A percentile compares a stretch with the other conserved stretches of the same genome.
phyloP scores from a whole-genome alignment of 2,888 invertebrate genomes.

The Lobophora halterata region DNA sequence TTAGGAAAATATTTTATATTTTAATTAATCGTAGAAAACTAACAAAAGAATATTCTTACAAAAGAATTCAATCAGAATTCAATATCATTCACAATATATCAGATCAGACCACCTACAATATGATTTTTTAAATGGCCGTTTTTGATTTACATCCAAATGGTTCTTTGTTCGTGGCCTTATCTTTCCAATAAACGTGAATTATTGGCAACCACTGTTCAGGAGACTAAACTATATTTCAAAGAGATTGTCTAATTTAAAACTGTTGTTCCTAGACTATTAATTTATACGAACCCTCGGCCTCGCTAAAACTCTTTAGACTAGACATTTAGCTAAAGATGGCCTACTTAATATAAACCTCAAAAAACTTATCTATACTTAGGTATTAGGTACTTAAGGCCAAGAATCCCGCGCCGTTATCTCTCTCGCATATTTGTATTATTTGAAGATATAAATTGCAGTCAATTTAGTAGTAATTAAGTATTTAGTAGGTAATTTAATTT shows the following conservation, averaged over 20 bases:
- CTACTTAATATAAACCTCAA: no score
- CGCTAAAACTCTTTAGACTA: no score
- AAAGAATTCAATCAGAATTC: constrained; percentile 18
- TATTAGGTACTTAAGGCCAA: no score
- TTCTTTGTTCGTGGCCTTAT: constrained; percentile 70
- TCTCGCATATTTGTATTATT: no score
- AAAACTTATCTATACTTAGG: no score
- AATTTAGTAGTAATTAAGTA: no score
- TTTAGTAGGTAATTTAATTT: no score
- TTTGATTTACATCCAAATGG: constrained; percentile 61
- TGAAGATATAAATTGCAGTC: no score
- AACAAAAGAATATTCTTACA: background rate
- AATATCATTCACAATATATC: constrained; percentile 19
- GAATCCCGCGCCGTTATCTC: no score
- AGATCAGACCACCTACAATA: constrained; percentile 31
- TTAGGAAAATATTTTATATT: no score
- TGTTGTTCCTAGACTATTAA: constrained; percentile 53
- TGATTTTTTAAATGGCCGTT: constrained; percentile 51
- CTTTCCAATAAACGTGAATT: constrained; percentile 74
- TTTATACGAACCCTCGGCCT: constrained; percentile 28
- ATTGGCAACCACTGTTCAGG: constrained; percentile 62
- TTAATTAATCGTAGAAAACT: background rate
- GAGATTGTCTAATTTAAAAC: constrained; percentile 75
- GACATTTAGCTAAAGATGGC: no score
- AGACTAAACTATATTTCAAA: constrained; percentile 63